Base-by-base conservation (phyloP, 2,888 invertebrate species). In the Ophion ellenae region DNA sequence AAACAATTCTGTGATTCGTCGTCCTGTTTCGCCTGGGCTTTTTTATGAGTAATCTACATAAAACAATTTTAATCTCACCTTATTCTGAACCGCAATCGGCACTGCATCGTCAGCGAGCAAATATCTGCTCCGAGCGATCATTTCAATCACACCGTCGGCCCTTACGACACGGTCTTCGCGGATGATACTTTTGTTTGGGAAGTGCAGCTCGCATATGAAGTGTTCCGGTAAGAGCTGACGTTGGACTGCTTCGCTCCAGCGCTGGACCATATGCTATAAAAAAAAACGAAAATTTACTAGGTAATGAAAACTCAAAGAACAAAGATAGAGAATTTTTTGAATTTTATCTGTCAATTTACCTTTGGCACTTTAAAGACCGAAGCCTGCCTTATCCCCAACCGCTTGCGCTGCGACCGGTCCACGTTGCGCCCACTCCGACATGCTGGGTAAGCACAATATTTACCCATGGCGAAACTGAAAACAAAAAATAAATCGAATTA, bases 211-310 rank as follows among this genome's bases (percentile, higher is more conserved):
- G 71, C 71, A 57, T 32, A 71, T 57, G 57, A 71, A 71, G 7
- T 57, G 28, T 71, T 28, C 32, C 57, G 32, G 24, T n/a, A 6
- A 57, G 17, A 32, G 57, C 14, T 32, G 17, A n/a, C 17, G 57
- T 14, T n/a, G 28, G 28, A 53, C 57, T 2, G 71, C 57, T 57
- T 57, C 71, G 57, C 71, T 71, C 32, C 57, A 71, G 14, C 71
- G 71, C 71, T 71, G 17, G 7, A 71, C 32, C 71, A 71, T 71
- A 71, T 71, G 71, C 71, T 71, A 57, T 32, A 32, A n/a, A 57
- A 71, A 71, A 71, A 71, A 71, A 57, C 20, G 40, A 69, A 69
- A 69, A 69, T 69, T 69, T 69, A 69, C n/a, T 69, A 45, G 9
- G n/a, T 69, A 17, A 69, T 69, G 40, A 69, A 69, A 45, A 45